phyloP scores from a whole-genome alignment of 92 coral and sea anemone species.

The Desmophyllum pertusum region DNA sequence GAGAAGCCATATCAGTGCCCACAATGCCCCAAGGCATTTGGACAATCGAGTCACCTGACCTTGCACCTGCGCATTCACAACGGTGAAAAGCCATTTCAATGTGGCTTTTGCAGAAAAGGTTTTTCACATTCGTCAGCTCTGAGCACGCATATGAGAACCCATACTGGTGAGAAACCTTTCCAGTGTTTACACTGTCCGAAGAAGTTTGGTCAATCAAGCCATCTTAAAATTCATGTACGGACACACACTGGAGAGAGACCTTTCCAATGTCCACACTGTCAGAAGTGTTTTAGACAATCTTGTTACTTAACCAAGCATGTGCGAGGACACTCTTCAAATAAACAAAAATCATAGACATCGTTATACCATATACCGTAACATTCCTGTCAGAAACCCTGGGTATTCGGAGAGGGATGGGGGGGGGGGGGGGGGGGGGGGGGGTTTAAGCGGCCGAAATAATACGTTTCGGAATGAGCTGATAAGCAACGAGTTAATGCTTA shows the following conservation, averaged over 20 bases:
- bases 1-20: conserved; percentile 53
- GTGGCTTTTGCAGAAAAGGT: conserved; percentile 44
- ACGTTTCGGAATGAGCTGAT: no score
- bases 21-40: conserved; percentile 50
- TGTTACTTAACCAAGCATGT: conserved; percentile 41
- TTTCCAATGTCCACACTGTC: conserved; percentile 42
- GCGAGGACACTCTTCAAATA: conserved; percentile 20
- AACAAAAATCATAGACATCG: not conserved
- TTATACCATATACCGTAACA: no score
- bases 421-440: no score
- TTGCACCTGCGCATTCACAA: conserved; percentile 56
- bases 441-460: no score
- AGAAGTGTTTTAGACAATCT: conserved; percentile 47
- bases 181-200: conserved; percentile 59
- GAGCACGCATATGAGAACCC: conserved; percentile 58
- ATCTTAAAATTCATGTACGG: conserved; percentile 49
- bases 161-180: conserved; percentile 60
- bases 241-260: conserved; percentile 58
- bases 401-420: no score
- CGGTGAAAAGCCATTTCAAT: conserved; percentile 55
- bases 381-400: no score
- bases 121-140: conserved; percentile 54
- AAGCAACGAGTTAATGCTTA: no score
- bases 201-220: conserved; percentile 58
- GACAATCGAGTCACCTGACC: conserved; percentile 54